A percentile compares a stretch with the other conserved stretches of the same genome.
Evolutionary conservation across 2,113 vertebrate species (phyloP).

Genomic region (Pangasianodon gigas): DNA sequence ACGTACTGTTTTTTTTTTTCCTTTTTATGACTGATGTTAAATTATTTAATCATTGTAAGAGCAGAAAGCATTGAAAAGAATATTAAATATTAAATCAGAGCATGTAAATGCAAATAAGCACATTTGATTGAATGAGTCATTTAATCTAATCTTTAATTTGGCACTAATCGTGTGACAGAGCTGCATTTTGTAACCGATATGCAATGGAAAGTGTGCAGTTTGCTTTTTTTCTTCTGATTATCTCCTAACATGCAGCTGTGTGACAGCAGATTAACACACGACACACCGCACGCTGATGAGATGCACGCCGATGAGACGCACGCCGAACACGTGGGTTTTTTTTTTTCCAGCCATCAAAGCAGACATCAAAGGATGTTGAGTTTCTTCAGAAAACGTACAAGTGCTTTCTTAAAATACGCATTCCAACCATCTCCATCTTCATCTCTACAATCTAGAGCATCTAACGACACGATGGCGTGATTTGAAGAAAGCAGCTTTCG

Average conservation of each 20-base stretch:
- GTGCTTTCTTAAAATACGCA: not conserved
- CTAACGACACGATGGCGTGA: not conserved
- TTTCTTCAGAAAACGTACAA: constrained; percentile 4
- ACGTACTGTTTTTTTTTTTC: not conserved
- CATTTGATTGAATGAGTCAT: not conserved
- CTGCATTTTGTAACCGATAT: not conserved
- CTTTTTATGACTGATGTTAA: not conserved
- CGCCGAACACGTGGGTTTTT: not conserved
- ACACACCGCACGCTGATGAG: not conserved
- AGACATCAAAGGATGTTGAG: not conserved
- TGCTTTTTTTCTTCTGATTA: not conserved
- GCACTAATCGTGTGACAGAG: not conserved
- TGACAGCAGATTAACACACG: not conserved
- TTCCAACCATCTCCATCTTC: not conserved
- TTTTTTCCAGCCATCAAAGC: no score
- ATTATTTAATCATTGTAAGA: not conserved
- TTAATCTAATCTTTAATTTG: not conserved
- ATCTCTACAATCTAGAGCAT: not conserved
- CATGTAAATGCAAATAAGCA: not conserved
- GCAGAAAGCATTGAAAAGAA: not conserved
- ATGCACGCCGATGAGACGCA: not conserved
- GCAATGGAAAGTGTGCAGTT: not conserved
- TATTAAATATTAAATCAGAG: not conserved
- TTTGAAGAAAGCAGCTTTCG: not conserved
- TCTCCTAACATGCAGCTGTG: not conserved